phyloP scores from a whole-genome alignment of 2,797 vertebrate genomes.

The Carduelis carduelis region DNA sequence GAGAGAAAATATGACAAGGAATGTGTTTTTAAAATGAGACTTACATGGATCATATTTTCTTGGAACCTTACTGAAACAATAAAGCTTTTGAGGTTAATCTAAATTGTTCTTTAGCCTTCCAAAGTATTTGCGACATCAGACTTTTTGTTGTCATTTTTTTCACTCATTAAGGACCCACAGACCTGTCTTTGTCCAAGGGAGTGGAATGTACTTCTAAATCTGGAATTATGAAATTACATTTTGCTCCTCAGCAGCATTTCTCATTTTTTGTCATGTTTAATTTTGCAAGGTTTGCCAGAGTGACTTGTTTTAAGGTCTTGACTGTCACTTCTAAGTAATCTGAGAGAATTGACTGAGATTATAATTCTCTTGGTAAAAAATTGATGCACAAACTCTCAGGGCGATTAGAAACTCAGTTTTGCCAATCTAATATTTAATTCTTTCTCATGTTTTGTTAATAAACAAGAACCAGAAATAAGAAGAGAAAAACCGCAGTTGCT shows the following conservation, averaged over 20 bases:
- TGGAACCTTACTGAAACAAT: neutral
- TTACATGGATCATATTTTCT: neutral
- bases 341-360: neutral
- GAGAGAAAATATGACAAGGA: neutral
- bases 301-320: neutral
- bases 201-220: neutral
- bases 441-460: neutral
- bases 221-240: neutral
- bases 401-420: slow-evolving; percentile 14
- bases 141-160: neutral
- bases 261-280: neutral
- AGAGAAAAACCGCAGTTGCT: neutral
- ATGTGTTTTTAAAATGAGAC: neutral
- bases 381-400: neutral
- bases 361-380: neutral
- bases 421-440: neutral
- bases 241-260: neutral
- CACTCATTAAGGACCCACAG: neutral
- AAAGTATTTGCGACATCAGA: neutral
- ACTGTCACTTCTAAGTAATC: neutral
- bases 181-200: neutral
- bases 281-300: neutral
- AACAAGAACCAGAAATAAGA: neutral
- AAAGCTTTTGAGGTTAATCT: neutral
- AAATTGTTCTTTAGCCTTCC: neutral